phyloP scores from a whole-genome alignment of 2,113 vertebrate genomes.

The Conger conger region DNA sequence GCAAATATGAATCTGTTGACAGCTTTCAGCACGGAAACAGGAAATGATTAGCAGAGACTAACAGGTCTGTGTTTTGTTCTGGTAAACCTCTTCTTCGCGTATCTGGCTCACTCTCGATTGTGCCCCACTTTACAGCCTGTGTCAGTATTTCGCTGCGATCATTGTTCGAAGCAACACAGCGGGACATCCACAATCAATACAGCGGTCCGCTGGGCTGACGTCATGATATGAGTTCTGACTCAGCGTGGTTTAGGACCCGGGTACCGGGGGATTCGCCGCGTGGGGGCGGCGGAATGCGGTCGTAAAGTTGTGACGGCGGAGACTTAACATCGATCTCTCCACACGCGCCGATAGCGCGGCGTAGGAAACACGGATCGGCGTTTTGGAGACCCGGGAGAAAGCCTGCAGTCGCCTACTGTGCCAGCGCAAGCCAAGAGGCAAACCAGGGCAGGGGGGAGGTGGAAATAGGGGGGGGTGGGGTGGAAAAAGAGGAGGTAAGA shows the following conservation, averaged over 20 bases:
- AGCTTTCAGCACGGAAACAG: neutral
- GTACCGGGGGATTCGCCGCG: neutral
- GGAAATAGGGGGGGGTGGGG: no score
- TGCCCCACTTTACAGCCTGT: neutral
- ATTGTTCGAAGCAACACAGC: neutral
- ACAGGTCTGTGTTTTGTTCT: neutral
- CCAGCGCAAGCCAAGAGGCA: neutral
- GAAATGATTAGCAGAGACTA: neutral
- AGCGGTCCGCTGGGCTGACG: neutral
- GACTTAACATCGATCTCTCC: neutral
- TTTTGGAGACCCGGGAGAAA: neutral
- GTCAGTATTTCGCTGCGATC: slow-evolving; percentile 8
- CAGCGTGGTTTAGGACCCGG: neutral
- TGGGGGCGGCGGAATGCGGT: neutral
- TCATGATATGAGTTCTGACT: slow-evolving; percentile 2
- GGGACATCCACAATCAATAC: neutral
- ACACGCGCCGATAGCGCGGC: neutral
- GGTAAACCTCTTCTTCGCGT: neutral
- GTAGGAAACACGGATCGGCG: neutral
- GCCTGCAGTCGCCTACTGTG: neutral
- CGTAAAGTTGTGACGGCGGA: neutral
- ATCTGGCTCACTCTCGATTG: neutral
- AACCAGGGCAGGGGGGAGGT: no score
- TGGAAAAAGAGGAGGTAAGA: no score
- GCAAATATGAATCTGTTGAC: neutral